A percentile compares a stretch with the other conserved stretches of the same genome.
These are phyloP conservation scores for Poecilia wingei DNA, from an alignment of 2,797 vertebrate genomes.

Conservation along the genomic window DNA sequence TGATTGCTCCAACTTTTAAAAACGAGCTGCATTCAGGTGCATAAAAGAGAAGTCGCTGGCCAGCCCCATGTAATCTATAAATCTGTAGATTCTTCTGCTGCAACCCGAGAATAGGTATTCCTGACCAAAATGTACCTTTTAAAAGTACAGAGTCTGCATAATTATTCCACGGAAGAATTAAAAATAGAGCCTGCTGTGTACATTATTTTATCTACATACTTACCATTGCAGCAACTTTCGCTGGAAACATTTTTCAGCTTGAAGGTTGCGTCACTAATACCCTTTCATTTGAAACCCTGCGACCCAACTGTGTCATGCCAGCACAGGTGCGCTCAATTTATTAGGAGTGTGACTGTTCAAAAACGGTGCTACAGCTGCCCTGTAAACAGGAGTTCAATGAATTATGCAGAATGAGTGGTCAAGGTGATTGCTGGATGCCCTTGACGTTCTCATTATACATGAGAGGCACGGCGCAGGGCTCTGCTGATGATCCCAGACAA, in stretches of 20 bases:
- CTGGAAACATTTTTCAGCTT: slow-evolving; percentile 21
- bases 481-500: slow-evolving; percentile 34
- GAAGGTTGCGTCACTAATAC: slow-evolving; percentile 11
- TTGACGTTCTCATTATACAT: slow-evolving; percentile 56
- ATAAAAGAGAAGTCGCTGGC: background rate
- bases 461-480: slow-evolving; percentile 28
- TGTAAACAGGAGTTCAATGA: slow-evolving; percentile 44
- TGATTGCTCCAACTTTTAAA: background rate
- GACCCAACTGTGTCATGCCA: slow-evolving; percentile 14
- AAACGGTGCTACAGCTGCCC: slow-evolving; percentile 31
- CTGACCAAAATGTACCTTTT: background rate
- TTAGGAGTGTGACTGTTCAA: slow-evolving; percentile 20
- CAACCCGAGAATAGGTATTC: background rate
- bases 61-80: background rate
- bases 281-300: slow-evolving; percentile 27
- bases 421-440: slow-evolving; percentile 47
- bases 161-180: slow-evolving; percentile 1
- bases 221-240: slow-evolving; percentile 2
- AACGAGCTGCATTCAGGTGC: background rate
- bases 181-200: background rate
- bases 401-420: slow-evolving; percentile 53
- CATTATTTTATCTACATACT: background rate
- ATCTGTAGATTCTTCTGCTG: background rate
- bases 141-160: background rate
- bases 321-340: slow-evolving; percentile 14